Evolutionary conservation across 23 tunicate species (phyloP), one percentile per base, ranked within the genome.

Genomic region (Aplidium turbinatum): DNA sequence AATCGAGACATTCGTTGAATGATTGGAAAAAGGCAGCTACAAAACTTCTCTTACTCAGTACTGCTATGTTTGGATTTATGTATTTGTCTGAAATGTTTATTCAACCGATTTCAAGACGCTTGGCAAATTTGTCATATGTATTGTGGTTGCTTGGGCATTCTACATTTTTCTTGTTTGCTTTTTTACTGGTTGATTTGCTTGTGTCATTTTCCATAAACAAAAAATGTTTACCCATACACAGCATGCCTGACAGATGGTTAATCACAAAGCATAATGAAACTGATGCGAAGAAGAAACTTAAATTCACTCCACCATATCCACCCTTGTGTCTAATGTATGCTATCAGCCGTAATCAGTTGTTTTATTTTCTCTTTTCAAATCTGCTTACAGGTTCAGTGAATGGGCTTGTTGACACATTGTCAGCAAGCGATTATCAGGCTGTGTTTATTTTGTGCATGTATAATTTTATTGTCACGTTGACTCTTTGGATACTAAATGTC

Each of bases 81-180:
- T 53, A 60, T 36, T 19, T 74, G 1, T 66, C 68, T 26, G 70
- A 29, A 3, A 16, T 31, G 11, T 31, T 24, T 29, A 46, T 84
- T 24, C 97, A 91, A 45, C 86, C 83, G 0, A 58, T 84, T 21
- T 91, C 97, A 2, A 48, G 97, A 20, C 63, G 97, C 28, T 32
- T 91, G 23, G 97, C 86, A 25, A 91, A 91, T 58, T 29, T 79
- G 16, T 66, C 97, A 31, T 91, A 84, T 35, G 68, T 73, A 7
- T 35, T 84, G 33, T 84, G 97, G 91, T 34, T 91, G 20, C 19
- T 73, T 30, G 58, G 84, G 5, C 53, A 55, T 16, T 50, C 73
- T 13, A 33, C 67, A 21, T 58, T 61, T 13, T 54, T 89, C 24
- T 28, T 77, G 35, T 63, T 63, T 2, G 28, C 50, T 19, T 69